These are phyloP conservation scores for Anoplolepis gracilipes DNA, from an alignment of 1,140 invertebrate genomes.

Conservation along the genomic window DNA sequence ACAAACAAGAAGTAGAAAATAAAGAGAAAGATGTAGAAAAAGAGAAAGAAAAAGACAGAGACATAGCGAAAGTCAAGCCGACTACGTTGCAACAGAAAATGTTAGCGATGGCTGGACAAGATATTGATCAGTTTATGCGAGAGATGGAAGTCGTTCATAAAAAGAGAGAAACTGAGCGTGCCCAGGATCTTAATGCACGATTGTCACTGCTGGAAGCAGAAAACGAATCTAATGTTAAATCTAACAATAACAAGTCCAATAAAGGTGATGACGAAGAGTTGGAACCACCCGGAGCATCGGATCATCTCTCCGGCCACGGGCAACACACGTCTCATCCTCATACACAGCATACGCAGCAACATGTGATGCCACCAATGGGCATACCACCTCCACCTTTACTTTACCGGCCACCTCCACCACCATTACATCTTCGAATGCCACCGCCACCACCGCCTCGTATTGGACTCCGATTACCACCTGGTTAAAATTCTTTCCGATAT, in stretches of 20 bases:
- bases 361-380: constrained; percentile 85
- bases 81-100: constrained; percentile 93
- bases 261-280: constrained; percentile 78
- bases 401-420: constrained; percentile 85
- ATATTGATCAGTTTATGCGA: constrained; percentile 96
- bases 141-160: constrained; percentile 95
- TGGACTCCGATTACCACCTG: constrained; percentile 84
- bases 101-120: constrained; percentile 94
- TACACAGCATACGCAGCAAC: constrained; percentile 78
- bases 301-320: constrained; percentile 85
- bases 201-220: constrained; percentile 82
- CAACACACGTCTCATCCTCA: constrained; percentile 78
- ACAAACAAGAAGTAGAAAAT: constrained; percentile 80
- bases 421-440: constrained; percentile 86
- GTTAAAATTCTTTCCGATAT: constrained; percentile 42
- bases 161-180: constrained; percentile 89
- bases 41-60: constrained; percentile 82
- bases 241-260: constrained; percentile 63
- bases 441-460: constrained; percentile 86
- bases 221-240: constrained; percentile 73
- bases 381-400: constrained; percentile 85
- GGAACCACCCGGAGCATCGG: constrained; percentile 83
- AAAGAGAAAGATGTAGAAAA: constrained; percentile 81
- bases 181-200: constrained; percentile 88
- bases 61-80: constrained; percentile 87